A percentile compares a stretch with the other conserved stretches of the same genome.
Conservation (phyloP, 2,888 invertebrate genomes). For the Drosophila tripunctata region DNA sequence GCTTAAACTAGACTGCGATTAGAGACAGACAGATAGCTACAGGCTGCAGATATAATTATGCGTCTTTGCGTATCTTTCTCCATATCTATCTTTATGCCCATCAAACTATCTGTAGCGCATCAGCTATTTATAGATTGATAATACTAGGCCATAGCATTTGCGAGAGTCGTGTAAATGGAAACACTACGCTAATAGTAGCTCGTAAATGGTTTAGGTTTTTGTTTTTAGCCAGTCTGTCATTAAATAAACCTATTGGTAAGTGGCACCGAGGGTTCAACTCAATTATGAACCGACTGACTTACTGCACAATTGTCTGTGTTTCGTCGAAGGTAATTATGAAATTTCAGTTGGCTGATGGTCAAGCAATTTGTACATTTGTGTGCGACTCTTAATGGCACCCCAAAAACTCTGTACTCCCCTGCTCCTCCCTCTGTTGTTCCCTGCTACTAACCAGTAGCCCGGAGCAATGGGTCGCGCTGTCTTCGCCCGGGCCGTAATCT, state of each 20-base stretch:
- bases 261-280: constrained; percentile 38
- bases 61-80: neutral
- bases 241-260: constrained; percentile 41
- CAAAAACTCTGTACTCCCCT: neutral
- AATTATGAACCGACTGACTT: constrained; percentile 38
- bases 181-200: constrained; percentile 29
- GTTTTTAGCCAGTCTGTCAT: constrained; percentile 27
- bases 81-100: neutral
- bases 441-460: too few relatives aligned
- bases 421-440: too few relatives aligned
- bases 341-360: constrained; percentile 38
- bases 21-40: neutral
- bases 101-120: neutral
- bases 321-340: constrained; percentile 49
- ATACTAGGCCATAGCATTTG: neutral
- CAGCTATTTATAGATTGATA: neutral
- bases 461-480: constrained; percentile 43
- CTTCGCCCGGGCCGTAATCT: constrained; percentile 30
- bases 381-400: constrained; percentile 23
- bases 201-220: constrained; percentile 30
- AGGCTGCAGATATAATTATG: neutral
- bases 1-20: neutral
- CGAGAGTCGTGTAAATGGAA: constrained; percentile 16
- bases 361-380: constrained; percentile 16
- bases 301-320: constrained; percentile 31